A percentile compares a stretch with the other conserved stretches of the same genome.
Evolutionary conservation across 2,113 vertebrate species (phyloP).

Genomic region (Panthera tigris): DNA sequence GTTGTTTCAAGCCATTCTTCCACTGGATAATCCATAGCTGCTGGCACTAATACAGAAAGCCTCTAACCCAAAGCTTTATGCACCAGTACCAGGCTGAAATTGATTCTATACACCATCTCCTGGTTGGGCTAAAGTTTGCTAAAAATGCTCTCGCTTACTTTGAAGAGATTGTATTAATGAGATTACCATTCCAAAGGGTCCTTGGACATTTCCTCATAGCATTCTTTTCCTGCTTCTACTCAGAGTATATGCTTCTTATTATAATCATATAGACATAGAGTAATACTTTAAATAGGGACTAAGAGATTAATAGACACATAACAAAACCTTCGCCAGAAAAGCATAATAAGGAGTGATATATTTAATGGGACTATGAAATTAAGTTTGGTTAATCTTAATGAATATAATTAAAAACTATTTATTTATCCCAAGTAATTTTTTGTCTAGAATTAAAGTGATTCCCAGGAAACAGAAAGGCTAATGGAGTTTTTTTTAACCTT

Average conservation of each 20-base stretch:
- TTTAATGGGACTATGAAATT: neutral
- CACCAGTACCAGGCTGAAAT: neutral
- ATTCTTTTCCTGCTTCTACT: neutral
- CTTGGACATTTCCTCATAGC: neutral
- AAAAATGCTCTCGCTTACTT: neutral
- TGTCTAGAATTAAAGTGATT: conserved; percentile 50
- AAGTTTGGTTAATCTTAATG: conserved; percentile 56
- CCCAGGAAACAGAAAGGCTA: conserved; percentile 42
- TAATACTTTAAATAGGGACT: neutral
- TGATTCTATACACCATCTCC: neutral
- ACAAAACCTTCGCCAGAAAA: neutral
- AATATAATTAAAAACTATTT: conserved; percentile 52
- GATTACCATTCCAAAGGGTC: neutral
- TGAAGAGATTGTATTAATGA: neutral
- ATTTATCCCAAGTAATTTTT: conserved; percentile 45
- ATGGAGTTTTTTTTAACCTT: conserved; percentile 38
- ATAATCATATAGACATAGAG: neutral
- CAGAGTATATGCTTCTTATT: neutral
- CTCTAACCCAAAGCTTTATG: neutral
- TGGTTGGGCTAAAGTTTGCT: neutral
- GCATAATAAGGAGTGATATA: conserved; percentile 20
- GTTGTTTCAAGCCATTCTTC: neutral
- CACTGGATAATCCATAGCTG: neutral
- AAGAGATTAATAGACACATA: conserved; percentile 5
- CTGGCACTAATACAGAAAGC: neutral